Evolutionary conservation across 37 sponge, comb jelly and placozoan species (phyloP).

Genomic region (Diacarnus erythraeanus): DNA sequence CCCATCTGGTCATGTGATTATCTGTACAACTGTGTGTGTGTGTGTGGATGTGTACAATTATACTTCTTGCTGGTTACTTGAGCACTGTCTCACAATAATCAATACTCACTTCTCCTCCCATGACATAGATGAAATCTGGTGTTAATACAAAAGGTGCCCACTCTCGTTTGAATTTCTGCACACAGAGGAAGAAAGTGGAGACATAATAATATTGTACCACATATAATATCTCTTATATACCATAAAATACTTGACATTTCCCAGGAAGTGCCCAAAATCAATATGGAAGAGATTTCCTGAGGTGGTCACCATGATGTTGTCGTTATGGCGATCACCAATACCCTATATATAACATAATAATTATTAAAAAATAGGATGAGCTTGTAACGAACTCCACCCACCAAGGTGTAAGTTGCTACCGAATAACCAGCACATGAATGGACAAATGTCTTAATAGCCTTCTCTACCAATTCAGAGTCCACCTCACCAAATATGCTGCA

Average conservation of each 20-base stretch:
- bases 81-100: background rate
- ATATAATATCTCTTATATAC: constrained; percentile 23
- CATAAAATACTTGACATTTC: constrained; percentile 79
- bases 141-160: constrained; percentile 87
- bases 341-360: constrained; percentile 31
- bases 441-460: constrained; percentile 58
- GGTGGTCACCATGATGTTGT: constrained; percentile 86
- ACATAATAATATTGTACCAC: background rate
- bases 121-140: constrained; percentile 82
- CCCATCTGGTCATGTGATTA: too few relatives aligned
- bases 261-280: constrained; percentile 93
- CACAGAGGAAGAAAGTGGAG: background rate
- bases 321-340: constrained; percentile 85
- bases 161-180: constrained; percentile 72
- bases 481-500: constrained; percentile 52
- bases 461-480: constrained; percentile 47
- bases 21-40: too few relatives aligned
- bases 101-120: constrained; percentile 80
- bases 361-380: background rate
- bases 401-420: constrained; percentile 84
- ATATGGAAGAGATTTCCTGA: constrained; percentile 88
- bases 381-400: constrained; percentile 4
- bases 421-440: constrained; percentile 87
- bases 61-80: background rate
- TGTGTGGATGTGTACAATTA: too few relatives aligned